phyloP scores from a whole-genome alignment of 2,888 invertebrate species.

The Drosophila recens region DNA sequence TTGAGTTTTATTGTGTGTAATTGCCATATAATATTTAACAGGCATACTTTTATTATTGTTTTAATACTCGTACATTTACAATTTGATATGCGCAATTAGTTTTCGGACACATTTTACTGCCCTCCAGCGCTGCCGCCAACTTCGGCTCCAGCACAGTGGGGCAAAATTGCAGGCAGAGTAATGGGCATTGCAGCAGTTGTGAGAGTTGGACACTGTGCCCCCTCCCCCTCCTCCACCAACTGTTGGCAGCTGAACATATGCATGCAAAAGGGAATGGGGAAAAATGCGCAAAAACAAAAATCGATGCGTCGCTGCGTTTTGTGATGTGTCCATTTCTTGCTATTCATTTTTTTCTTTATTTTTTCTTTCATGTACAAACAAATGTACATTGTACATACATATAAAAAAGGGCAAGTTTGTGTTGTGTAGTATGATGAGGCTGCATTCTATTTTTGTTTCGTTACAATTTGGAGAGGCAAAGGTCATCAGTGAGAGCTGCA shows the following conservation, averaged over 20 bases:
- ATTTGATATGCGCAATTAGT: conserved; percentile 57
- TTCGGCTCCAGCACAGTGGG: conserved; percentile 20
- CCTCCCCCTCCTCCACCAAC: not conserved
- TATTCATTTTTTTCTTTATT: conserved; percentile 36
- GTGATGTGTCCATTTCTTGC: conserved; percentile 56
- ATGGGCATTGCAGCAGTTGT: conserved; percentile 50
- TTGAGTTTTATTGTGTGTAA: conserved; percentile 58
- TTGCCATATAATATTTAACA: conserved; percentile 59
- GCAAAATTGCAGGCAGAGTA: conserved; percentile 1
- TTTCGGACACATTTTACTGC: conserved; percentile 56
- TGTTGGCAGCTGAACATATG: not conserved
- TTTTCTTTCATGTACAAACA: conserved; percentile 6
- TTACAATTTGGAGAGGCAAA: conserved; percentile 47
- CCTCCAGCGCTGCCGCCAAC: conserved; percentile 8
- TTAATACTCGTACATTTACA: conserved; percentile 36
- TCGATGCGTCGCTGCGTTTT: conserved; percentile 60
- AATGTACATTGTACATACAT: conserved; percentile 1
- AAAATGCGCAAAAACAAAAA: conserved; percentile 40
- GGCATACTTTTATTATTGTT: conserved; percentile 52
- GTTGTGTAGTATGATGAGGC: conserved; percentile 18
- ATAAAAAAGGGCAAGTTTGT: conserved; percentile 15
- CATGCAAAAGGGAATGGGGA: conserved; percentile 8
- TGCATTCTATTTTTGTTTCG: conserved; percentile 68
- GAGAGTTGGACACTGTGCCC: conserved; percentile 13
- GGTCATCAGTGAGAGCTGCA: conserved; percentile 65